These are phyloP conservation scores for Cricetomys ansorgei DNA, from an alignment of 2,113 vertebrate genomes.

Conservation along the genomic window DNA sequence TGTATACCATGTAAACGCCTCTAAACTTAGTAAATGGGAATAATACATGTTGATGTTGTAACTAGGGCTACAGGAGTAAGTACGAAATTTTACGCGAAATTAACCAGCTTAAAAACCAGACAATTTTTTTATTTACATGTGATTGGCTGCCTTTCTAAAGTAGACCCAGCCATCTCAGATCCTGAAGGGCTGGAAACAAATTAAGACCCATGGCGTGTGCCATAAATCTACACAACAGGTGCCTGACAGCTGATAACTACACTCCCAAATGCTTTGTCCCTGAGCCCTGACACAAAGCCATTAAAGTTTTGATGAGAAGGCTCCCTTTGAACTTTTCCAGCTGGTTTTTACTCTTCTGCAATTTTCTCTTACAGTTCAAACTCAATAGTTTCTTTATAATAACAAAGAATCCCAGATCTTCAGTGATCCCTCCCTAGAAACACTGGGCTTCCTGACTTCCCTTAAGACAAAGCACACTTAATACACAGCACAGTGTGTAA, in stretches of 20 bases:
- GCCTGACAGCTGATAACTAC: slow-evolving; percentile 52
- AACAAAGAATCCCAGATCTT: slow-evolving; percentile 73
- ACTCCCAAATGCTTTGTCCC: slow-evolving; percentile 65
- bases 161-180: neutral
- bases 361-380: slow-evolving; percentile 69
- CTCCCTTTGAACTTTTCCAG: slow-evolving; percentile 77
- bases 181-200: slow-evolving; percentile 40
- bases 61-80: neutral
- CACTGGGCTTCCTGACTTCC: slow-evolving; percentile 71
- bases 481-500: neutral
- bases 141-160: slow-evolving; percentile 26
- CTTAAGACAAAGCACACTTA: slow-evolving; percentile 76
- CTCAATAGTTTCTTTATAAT: slow-evolving; percentile 75
- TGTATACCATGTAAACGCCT: neutral
- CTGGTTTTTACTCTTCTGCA: slow-evolving; percentile 64
- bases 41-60: neutral
- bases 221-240: slow-evolving; percentile 70
- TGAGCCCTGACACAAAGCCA: slow-evolving; percentile 48
- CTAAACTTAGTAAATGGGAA: neutral
- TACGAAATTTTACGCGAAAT: slow-evolving; percentile 46
- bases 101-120: neutral
- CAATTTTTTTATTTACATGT: neutral
- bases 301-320: slow-evolving; percentile 71
- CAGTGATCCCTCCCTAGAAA: slow-evolving; percentile 74
- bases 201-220: slow-evolving; percentile 50